These are phyloP conservation scores for Temnothorax longispinosus DNA, from an alignment of 1,140 invertebrate species.

Conservation along the genomic window DNA sequence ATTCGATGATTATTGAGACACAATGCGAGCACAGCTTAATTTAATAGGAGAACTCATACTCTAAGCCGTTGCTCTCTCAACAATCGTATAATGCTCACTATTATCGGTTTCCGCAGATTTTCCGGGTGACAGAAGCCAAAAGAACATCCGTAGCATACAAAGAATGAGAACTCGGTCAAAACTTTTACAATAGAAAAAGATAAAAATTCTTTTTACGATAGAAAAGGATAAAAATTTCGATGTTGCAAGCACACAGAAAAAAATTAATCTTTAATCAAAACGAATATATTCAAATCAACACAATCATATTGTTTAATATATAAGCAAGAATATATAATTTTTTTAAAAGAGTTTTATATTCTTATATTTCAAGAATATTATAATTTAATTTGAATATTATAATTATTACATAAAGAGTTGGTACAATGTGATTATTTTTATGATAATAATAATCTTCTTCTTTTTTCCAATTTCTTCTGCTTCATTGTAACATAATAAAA, in stretches of 20 bases:
- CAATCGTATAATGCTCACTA: background rate
- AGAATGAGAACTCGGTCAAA: conserved; percentile 46
- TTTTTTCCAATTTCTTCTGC: too few relatives aligned
- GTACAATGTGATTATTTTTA: too few relatives aligned
- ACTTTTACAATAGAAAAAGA: conserved; percentile 24
- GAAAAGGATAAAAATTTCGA: background rate
- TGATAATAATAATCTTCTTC: too few relatives aligned
- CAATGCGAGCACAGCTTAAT: conserved; percentile 23
- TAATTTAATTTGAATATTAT: too few relatives aligned
- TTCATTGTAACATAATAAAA: too few relatives aligned
- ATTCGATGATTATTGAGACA: conserved; percentile 19
- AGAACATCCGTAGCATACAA: conserved; percentile 4
- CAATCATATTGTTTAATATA: too few relatives aligned
- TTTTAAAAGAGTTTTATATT: too few relatives aligned
- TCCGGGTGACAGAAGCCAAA: conserved; percentile 22
- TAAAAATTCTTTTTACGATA: conserved; percentile 15
- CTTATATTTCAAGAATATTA: too few relatives aligned
- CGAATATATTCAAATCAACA: too few relatives aligned
- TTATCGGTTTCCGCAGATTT: conserved; percentile 63
- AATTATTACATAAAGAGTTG: too few relatives aligned
- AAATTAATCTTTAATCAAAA: too few relatives aligned
- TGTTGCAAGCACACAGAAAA: background rate
- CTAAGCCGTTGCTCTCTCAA: background rate
- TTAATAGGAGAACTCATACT: conserved; percentile 50
- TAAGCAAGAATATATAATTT: too few relatives aligned